Percentiles rank a stretch among this genome's conserved stretches.
phyloP scores from a whole-genome alignment of 2,888 invertebrate genomes.

The Dugesia japonica region DNA sequence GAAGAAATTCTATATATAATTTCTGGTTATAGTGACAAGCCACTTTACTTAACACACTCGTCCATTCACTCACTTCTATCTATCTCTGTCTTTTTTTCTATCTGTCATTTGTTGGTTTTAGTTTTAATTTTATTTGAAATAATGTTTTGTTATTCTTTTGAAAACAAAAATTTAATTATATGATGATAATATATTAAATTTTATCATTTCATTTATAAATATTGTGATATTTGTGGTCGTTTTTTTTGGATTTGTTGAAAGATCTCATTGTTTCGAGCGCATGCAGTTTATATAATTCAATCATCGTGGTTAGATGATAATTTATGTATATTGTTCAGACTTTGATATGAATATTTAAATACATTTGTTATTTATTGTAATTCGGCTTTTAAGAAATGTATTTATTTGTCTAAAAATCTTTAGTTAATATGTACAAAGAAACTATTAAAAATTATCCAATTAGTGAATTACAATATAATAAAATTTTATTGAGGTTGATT shows the following conservation, averaged over 20 bases:
- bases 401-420: too few species aligned
- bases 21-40: neutral
- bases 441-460: too few species aligned
- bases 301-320: slow-evolving; percentile 4
- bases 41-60: neutral
- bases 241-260: neutral
- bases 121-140: neutral
- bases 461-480: too few species aligned
- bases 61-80: neutral
- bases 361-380: neutral
- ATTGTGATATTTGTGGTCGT: slow-evolving; percentile 16
- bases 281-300: neutral
- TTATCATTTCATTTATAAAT: neutral
- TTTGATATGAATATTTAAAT: slow-evolving; percentile 20
- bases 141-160: neutral
- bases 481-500: too few species aligned
- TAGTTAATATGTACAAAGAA: too few species aligned
- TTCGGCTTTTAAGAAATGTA: too few species aligned
- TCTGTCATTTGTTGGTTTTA: slow-evolving; percentile 6
- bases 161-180: too few species aligned
- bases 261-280: slow-evolving; percentile 11
- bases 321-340: slow-evolving; percentile 17
- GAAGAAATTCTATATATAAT: neutral
- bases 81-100: neutral
- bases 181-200: too few species aligned